Percentiles rank a stretch among this genome's conserved stretches.
Conservation (phyloP, 1,140 invertebrate species). For the Hypothenemus hampei region DNA sequence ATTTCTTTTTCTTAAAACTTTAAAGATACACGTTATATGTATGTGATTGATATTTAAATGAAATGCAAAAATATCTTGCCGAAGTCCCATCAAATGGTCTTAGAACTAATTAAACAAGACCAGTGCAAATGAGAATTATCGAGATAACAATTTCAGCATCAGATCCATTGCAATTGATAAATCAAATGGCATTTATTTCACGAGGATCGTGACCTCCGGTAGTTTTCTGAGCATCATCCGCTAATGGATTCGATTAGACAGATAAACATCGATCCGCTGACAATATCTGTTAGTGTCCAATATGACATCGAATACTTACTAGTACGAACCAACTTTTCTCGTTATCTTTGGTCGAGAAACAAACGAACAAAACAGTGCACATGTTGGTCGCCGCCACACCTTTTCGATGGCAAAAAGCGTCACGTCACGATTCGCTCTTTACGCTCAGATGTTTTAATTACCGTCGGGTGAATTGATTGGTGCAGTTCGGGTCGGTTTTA, state of each 20-base stretch:
- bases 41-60: no score
- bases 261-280: conserved; percentile 10
- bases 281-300: conserved; percentile 18
- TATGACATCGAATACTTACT: conserved; percentile 15
- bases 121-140: no score
- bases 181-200: not conserved
- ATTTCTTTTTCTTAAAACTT: no score
- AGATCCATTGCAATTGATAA: not conserved
- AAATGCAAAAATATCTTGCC: no score
- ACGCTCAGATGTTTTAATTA: conserved; percentile 39
- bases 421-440: conserved; percentile 37
- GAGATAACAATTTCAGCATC: no score
- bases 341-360: conserved; percentile 6
- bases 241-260: conserved; percentile 18
- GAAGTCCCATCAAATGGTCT: no score
- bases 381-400: conserved; percentile 27
- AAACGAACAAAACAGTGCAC: conserved; percentile 28
- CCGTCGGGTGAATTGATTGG: conserved; percentile 37
- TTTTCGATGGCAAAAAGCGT: conserved; percentile 36
- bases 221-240: conserved; percentile 14
- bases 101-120: no score
- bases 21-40: no score
- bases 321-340: conserved; percentile 8
- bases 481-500: conserved; percentile 12
- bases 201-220: conserved; percentile 9